phyloP scores from a whole-genome alignment of 2,797 vertebrate genomes.

The Oceanodroma leucorhoa region DNA sequence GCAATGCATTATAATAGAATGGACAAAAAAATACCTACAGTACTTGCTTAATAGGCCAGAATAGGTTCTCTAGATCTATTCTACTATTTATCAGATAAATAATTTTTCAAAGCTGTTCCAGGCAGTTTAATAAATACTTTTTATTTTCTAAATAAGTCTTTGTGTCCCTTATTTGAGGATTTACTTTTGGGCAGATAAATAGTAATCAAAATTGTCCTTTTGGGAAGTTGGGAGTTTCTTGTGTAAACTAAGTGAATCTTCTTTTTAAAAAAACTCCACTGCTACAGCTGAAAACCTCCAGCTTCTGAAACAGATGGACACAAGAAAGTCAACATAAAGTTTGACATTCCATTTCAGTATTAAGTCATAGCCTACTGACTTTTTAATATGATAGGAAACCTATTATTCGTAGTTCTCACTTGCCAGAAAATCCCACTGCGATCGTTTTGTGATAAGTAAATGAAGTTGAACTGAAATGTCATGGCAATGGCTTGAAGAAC shows the following conservation, averaged over 20 bases:
- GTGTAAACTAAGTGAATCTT: neutral
- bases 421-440: neutral
- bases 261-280: neutral
- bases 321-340: neutral
- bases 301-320: neutral
- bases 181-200: neutral
- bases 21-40: slow-evolving; percentile 3
- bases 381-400: neutral
- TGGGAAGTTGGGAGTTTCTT: neutral
- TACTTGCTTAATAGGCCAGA: neutral
- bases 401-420: neutral
- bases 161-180: neutral
- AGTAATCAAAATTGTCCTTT: neutral
- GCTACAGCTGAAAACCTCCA: neutral
- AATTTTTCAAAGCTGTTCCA: neutral
- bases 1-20: neutral
- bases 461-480: neutral
- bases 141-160: neutral
- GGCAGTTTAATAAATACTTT: neutral
- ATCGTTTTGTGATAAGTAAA: neutral
- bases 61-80: neutral
- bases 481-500: neutral
- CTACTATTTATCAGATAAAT: slow-evolving; percentile 4
- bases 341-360: neutral
- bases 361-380: neutral